Percentiles rank a stretch among this genome's conserved stretches.
Evolutionary conservation across 2,888 invertebrate genomes (phyloP).

Genomic region (Diplazon laetatorius): DNA sequence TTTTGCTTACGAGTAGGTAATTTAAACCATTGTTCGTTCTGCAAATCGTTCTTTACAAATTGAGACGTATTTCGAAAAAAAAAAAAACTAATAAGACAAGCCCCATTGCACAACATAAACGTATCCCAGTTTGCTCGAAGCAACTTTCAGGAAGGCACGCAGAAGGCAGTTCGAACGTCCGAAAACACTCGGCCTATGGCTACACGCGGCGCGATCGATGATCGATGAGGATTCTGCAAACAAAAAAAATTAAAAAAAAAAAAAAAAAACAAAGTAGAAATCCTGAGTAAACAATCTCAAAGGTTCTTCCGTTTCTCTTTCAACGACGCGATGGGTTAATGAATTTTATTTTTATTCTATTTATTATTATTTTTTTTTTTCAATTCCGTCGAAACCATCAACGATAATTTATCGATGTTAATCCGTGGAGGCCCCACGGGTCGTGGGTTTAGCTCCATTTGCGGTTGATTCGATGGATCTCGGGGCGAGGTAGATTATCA

Average conservation of each 20-base stretch:
- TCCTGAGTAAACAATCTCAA: conserved; percentile 56
- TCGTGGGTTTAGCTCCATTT: conserved; percentile 14
- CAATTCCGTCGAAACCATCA: conserved; percentile 7
- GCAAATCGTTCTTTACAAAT: no score
- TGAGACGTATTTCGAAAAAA: no score
- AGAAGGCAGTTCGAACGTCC: no score
- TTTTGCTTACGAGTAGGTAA: no score
- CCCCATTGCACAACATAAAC: no score
- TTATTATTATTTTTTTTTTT: no score
- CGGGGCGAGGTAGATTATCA: conserved; percentile 47
- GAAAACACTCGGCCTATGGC: conserved; percentile 19
- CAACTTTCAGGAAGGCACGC: no score
- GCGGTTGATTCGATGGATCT: conserved; percentile 31
- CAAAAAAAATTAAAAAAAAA: conserved; percentile 8
- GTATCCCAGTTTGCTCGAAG: no score
- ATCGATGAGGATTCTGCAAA: conserved; percentile 45
- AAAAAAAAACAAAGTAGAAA: background rate
- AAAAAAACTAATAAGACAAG: no score
- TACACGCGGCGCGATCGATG: conserved; percentile 44
- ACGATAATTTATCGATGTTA: conserved; percentile 58
- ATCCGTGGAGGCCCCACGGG: conserved; percentile 33
- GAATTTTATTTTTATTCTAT: conserved; percentile 20
- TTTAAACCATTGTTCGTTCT: no score
- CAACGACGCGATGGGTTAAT: conserved; percentile 27
- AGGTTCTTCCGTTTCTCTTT: conserved; percentile 15